phyloP scores from a whole-genome alignment of 2,797 vertebrate genomes.

The Tachyglossus aculeatus region DNA sequence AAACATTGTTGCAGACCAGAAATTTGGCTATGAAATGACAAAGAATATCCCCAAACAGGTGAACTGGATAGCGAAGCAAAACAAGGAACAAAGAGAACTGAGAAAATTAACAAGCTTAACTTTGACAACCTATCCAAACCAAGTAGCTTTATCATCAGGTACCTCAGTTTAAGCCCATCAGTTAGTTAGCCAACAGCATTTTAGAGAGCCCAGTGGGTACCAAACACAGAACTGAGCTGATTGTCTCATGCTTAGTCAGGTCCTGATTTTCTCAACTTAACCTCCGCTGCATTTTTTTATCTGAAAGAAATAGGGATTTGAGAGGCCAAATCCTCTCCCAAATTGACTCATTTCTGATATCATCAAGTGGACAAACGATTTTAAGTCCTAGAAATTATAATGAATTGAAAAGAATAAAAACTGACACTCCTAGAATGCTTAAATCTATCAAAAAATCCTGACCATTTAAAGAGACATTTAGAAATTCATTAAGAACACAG shows the following conservation, averaged over 20 bases:
- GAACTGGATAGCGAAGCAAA: too few relatives aligned
- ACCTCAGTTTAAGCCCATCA: too few relatives aligned
- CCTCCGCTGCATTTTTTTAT: slow-evolving; percentile 28
- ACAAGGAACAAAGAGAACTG: too few relatives aligned
- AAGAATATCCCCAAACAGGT: too few relatives aligned
- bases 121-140: too few relatives aligned
- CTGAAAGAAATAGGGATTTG: not conserved
- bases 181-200: too few relatives aligned
- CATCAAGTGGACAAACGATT: not conserved
- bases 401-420: slow-evolving; percentile 11
- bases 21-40: too few relatives aligned
- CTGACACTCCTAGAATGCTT: not conserved
- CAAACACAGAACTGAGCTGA: not conserved
- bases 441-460: slow-evolving; percentile 23
- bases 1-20: too few relatives aligned
- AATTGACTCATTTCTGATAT: slow-evolving; percentile 36
- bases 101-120: too few relatives aligned
- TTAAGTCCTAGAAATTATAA: slow-evolving; percentile 2
- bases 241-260: not conserved
- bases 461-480: slow-evolving; percentile 30
- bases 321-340: slow-evolving; percentile 1
- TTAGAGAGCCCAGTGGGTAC: not conserved
- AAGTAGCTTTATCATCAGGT: not conserved
- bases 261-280: slow-evolving; percentile 4
- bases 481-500: slow-evolving; percentile 51